Evolutionary conservation across 2,888 invertebrate genomes (phyloP), one percentile per base, ranked within the genome.

Genomic region (Spisula subtruncata): DNA sequence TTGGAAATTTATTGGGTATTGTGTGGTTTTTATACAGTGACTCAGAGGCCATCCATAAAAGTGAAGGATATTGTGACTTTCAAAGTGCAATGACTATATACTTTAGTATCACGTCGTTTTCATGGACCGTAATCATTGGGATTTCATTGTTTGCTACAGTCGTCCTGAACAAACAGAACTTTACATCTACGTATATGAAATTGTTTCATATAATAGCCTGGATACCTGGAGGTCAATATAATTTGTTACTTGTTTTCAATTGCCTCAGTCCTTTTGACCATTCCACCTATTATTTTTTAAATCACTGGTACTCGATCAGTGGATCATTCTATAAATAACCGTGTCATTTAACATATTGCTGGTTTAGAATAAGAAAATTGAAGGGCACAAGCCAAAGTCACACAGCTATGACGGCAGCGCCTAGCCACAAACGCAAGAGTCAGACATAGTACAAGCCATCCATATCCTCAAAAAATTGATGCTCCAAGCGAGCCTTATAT

Each of bases 31-130:
- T 93, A 16, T 92, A 93, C 87, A 89, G 92, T 10, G 92, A 93
- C 51, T 91, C 90, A 0, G 29, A 71, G 0, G 75, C 90, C 14
- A 91, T 92, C 20, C 86, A 90, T 83, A 90, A 91, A 56, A 94
- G 89, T 80, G 89, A 93, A 91, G 93, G 82, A 8, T 95, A 93
- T 81, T 95, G 95, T 89, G 92, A 92, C 60, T 93, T 94, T 60
- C 96, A 95, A 71, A 94, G 94, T 81, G 93, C 94, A 10, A 83
- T 95, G 89, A 95, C 95, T 5, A 94, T 95, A 18, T 95, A 94
- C 91, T 95, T 95, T 88, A 95, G 95, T 87, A 94, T 93, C 54
- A 93, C 94, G 71, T 94, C 95, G 14, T 95, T 95, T 90, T 90
- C 93, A 66, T 96, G 96, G 96, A 95, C 94, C 1, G 93, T 94